Base-by-base conservation (phyloP, 2,888 invertebrate genomes). In the Leptinotarsa juncta region DNA sequence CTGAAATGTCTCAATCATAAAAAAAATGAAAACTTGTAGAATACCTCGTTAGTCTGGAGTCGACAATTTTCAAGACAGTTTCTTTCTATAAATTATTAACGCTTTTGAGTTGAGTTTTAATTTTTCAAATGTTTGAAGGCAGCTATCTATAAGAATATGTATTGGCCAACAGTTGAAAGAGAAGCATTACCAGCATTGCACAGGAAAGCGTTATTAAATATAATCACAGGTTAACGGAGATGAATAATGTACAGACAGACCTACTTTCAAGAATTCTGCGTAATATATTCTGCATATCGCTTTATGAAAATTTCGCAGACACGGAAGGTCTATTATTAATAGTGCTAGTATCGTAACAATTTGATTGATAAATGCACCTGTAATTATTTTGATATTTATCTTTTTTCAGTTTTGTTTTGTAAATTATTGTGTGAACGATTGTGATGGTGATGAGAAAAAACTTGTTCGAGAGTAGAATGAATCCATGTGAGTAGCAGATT, bases 201-300 rank as follows among this genome's bases (percentile, higher is more conserved):
- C 48, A 57, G 42, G 57, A 69, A 69, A n/a, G 69, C 69, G 49
- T 57, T 69, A 48, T 18, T 42, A 42, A 10, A 42, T 48, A 69
- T 57, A 69, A 69, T 69, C 32, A 32, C 50, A 49, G 57, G 57
- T 57, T 49, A 69, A 23, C 15, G 7, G 48, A n/a, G 57, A 69
- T 69, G 57, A 69, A 57, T 69, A 23, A 57, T 20, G n/a, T 48
- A 57, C 55, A 57, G 23, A 69, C 69, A 57, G 57, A 69, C 69
- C 60, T 69, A 69, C 69, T 69, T 69, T 69, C 48, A 32, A 60
- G 26, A n/a, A 16, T 69, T 57, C 62, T 62, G 12, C 62, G 62
- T 42, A 62, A 62, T 62, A 62, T 62, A 10, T 42, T 12, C 42
- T 12, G 42, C 62, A 62, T 62, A 62, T 62, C 62, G 32, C 62